phyloP scores from a whole-genome alignment of 2,797 vertebrate genomes.

The Vireo griseus region DNA sequence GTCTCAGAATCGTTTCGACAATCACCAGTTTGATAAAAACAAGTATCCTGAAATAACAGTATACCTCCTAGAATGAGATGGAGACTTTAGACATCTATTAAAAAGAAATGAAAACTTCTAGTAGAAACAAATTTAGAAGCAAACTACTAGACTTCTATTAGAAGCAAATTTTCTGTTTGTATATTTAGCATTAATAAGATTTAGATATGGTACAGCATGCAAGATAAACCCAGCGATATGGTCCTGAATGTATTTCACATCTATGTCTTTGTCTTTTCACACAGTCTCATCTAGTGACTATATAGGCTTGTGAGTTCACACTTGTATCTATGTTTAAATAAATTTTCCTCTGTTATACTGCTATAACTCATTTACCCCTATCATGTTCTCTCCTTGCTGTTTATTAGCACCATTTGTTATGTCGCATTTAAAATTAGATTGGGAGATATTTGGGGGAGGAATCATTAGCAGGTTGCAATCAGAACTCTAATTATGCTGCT shows the following conservation, averaged over 20 bases:
- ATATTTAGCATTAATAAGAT: background rate
- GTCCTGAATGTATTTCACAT: background rate
- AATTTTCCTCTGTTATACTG: background rate
- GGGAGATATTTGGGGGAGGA: conserved; percentile 41
- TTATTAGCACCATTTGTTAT: conserved; percentile 51
- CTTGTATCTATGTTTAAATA: background rate
- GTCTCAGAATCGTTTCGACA: background rate
- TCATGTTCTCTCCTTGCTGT: conserved; percentile 1
- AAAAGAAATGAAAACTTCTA: background rate
- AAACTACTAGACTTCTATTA: background rate
- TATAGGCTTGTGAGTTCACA: background rate
- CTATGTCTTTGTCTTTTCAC: background rate
- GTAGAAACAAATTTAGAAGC: background rate
- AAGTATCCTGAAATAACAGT: background rate
- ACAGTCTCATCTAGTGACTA: background rate
- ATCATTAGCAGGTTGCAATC: conserved; percentile 48
- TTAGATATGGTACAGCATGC: background rate
- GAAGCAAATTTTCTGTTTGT: background rate
- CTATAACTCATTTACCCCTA: background rate
- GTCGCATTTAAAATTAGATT: conserved; percentile 37
- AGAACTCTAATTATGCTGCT: conserved; percentile 52
- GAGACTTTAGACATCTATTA: background rate
- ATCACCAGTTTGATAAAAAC: background rate
- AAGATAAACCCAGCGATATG: background rate
- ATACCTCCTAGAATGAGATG: background rate